These are phyloP conservation scores for Drosophila quinaria DNA, from an alignment of 2,888 invertebrate species.

Conservation along the genomic window DNA sequence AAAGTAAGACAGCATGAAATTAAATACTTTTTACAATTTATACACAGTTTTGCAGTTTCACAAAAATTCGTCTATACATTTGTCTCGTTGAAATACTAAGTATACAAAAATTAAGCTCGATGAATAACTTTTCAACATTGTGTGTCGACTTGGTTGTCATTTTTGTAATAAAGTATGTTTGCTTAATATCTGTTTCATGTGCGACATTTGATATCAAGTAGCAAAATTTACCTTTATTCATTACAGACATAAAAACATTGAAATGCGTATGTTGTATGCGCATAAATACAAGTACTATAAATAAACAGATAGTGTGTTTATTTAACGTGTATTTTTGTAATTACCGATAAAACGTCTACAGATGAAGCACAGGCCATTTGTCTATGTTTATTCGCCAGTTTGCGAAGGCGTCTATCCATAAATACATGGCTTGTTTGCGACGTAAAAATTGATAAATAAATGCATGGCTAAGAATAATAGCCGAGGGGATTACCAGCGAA, in stretches of 20 bases:
- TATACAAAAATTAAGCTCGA: neutral
- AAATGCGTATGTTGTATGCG: neutral
- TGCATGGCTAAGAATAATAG: slow-evolving; percentile 52
- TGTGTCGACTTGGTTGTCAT: neutral
- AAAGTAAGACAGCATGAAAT: no score
- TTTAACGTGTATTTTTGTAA: slow-evolving; percentile 6
- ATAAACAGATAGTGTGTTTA: neutral
- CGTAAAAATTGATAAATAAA: slow-evolving; percentile 57
- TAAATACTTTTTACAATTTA: no score
- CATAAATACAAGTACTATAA: neutral
- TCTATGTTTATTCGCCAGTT: slow-evolving; percentile 39
- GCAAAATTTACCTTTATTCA: neutral
- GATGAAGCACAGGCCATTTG: slow-evolving; percentile 27
- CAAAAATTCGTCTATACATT: no score
- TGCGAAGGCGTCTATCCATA: slow-evolving; percentile 39
- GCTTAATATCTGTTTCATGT: neutral
- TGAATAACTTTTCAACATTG: neutral
- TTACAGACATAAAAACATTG: neutral
- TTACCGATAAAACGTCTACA: slow-evolving; percentile 16
- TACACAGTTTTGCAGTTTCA: no score
- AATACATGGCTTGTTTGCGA: slow-evolving; percentile 38
- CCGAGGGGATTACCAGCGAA: slow-evolving; percentile 43
- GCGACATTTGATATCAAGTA: neutral
- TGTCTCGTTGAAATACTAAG: no score
- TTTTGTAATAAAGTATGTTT: neutral